These are phyloP conservation scores for Chloroceryle amazona DNA, from an alignment of 2,797 vertebrate genomes.

Conservation along the genomic window DNA sequence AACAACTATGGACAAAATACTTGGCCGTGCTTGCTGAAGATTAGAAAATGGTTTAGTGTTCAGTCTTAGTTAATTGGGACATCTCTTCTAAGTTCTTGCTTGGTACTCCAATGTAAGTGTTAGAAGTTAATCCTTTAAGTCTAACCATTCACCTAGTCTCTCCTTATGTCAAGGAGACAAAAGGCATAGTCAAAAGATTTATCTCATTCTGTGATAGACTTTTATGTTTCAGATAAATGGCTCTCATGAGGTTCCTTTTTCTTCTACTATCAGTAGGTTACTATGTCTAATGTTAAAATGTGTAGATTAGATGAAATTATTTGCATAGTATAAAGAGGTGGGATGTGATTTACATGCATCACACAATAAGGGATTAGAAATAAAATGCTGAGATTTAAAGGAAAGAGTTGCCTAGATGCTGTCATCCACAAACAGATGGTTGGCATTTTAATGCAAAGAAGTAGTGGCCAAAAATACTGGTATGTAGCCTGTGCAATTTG, in stretches of 20 bases:
- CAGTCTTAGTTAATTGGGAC: background rate
- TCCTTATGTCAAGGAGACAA: background rate
- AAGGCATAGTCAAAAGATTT: background rate
- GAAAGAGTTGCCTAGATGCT: background rate
- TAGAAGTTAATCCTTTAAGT: constrained; percentile 52
- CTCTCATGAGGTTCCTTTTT: background rate
- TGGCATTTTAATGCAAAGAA: constrained; percentile 25
- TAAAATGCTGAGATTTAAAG: background rate
- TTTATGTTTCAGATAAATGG: background rate
- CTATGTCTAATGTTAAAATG: background rate
- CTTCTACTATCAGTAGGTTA: background rate
- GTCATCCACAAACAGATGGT: constrained; percentile 16
- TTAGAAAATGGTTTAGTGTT: background rate
- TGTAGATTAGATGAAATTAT: background rate
- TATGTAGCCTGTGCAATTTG: background rate
- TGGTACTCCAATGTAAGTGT: background rate
- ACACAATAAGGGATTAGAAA: background rate
- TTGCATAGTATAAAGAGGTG: background rate
- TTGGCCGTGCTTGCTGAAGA: background rate
- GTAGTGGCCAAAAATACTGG: background rate
- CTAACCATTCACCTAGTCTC: background rate
- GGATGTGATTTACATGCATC: background rate
- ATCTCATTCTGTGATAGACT: background rate
- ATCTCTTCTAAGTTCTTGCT: background rate
- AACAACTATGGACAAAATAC: background rate